A percentile compares a stretch with the other conserved stretches of the same genome.
phyloP scores from a whole-genome alignment of 2,113 vertebrate species.

The Strigops habroptila region DNA sequence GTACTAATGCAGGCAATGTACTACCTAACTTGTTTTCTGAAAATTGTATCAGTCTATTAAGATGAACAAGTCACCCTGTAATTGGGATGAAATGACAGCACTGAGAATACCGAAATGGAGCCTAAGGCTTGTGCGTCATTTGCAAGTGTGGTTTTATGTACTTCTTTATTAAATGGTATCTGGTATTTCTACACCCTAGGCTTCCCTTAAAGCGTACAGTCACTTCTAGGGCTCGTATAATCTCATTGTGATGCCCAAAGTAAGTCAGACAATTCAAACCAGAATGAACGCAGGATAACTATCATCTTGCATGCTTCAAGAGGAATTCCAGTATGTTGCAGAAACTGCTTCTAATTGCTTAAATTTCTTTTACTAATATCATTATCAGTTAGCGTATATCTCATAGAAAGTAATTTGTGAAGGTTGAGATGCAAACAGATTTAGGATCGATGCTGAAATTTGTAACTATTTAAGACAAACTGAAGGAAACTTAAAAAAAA shows the following conservation, averaged over 20 bases:
- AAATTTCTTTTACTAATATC: background rate
- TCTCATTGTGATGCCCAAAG: background rate
- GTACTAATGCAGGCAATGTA: background rate
- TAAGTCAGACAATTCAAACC: background rate
- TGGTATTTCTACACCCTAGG: background rate
- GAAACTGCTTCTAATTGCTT: background rate
- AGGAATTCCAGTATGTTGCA: background rate
- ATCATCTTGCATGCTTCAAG: background rate
- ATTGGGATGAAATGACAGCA: background rate
- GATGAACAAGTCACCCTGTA: background rate
- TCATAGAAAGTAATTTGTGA: background rate
- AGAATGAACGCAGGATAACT: background rate
- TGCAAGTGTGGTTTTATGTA: background rate
- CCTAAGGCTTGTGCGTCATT: background rate
- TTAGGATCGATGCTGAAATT: background rate
- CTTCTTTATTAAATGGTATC: background rate
- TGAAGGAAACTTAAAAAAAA: background rate
- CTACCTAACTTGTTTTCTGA: background rate
- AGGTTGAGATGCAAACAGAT: background rate
- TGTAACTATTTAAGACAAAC: background rate
- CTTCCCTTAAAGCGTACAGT: background rate
- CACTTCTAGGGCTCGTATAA: background rate
- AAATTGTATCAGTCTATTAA: background rate
- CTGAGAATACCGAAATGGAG: background rate
- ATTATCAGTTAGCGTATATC: background rate